Evolutionary conservation across 2,888 invertebrate species (phyloP), one percentile per base, ranked within the genome.

Genomic region (Nomada ferruginata): DNA sequence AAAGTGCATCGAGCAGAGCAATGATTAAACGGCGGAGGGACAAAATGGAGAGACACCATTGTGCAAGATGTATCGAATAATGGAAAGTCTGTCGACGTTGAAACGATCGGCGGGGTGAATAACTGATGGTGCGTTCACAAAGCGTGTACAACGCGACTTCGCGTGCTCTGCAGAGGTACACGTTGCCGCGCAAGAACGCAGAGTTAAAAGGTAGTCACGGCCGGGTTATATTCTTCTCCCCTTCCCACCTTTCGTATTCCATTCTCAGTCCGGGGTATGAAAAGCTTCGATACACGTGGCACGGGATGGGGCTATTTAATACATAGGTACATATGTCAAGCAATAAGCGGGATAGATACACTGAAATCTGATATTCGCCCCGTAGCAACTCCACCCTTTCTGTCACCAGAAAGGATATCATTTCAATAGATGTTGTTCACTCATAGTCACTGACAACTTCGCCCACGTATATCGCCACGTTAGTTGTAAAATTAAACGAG

Each of bases 291-390:
- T 63, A 57, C 64, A 18, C 64, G 73, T 47, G 18, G 60, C 59
- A 59, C 26, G 47, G 72, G 69, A 59, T 55, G 65, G 76, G 66
- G 77, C 68, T 73, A 87, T 78, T 87, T 79, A 79, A 87, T 82
- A 77, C 80, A 74, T 81, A 72, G 85, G 68, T 85, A 87, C 81
- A 77, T 77, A 77, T 77, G 82, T 70, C 85, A 71, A 78, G 80
- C 76, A 85, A 85, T 77, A 76, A 85, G 68, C 73, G 70, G 44
- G 72, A 76, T 76, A 85, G 75, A 85, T 82, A 79, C 78, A 78
- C 81, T 85, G 82, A 85, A 84, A 85, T 83, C 80, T 87, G 76
- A 75, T 78, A 78, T 85, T 82, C 85, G 59, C 83, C 75, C 80
- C 26, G 71, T 55, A 84, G 79, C 78, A 82, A 59, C 65, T 59